Base-by-base conservation (phyloP, 2,797 vertebrate genomes). In the Acrossocheilus fasciatus region DNA sequence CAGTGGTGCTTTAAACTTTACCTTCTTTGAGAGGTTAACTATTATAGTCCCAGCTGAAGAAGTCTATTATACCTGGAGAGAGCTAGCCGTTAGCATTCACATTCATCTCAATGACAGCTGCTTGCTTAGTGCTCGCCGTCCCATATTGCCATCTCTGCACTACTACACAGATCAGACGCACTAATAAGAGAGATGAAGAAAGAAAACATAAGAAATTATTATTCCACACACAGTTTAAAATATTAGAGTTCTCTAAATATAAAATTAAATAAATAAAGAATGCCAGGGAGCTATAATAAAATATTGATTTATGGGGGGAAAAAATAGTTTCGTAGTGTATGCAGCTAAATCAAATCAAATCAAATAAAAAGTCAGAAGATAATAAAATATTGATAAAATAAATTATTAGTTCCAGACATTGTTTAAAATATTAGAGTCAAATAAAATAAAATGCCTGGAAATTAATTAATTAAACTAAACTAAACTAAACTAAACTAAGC, bases 31-130 rank as follows among this genome's bases (percentile, higher is more conserved):
- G 68, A 70, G 45, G 73, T 50, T 75, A 75, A 75, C 26, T 34
- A 34, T 50, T 50, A 74, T 45, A 50, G 7, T 50, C 73, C 43
- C n/a, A 75, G 14, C 8, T 34, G 73, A 75, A 26, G n/a, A 74
- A 26, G n/a, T 34, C 43, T 50, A 17, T 75, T 30, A 50, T 75
- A 34, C 73, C 73, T 50, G 15, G 73, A 75, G 70, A 73, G 45
- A 75, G 26, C 15, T 34, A 18, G 26, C 45, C 15, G 45, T 47
- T 74, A 74, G 45, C 45, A 50, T 47, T 47, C 43, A 75, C 45
- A 75, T 75, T 75, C 26, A 50, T 75, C 73, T 75, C 7, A 75
- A 50, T 75, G 73, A 50, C 50, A 54, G 74, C 10, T 54, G 50
- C 30, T 54, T 54, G 50, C n/a, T 75, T 77, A 57, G 18, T 57